phyloP scores from a whole-genome alignment of 2,113 vertebrate species.

The Centropus bengalensis region DNA sequence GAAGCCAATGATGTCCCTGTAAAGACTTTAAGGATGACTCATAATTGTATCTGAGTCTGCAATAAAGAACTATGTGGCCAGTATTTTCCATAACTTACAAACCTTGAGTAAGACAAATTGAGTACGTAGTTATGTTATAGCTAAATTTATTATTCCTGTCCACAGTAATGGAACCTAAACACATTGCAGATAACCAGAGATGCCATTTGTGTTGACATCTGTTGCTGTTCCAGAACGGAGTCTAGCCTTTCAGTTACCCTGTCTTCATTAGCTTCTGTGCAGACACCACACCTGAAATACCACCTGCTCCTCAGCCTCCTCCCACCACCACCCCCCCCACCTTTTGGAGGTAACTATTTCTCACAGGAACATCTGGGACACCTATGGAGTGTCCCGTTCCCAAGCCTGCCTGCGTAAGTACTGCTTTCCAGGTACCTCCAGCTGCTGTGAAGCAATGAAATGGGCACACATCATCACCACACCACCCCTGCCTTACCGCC shows the following conservation, averaged over 20 bases:
- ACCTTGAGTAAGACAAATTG: neutral
- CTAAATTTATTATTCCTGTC: neutral
- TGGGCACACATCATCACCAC: rapidly evolving
- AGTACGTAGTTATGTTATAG: neutral
- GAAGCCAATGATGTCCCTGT: neutral
- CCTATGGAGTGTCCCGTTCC: neutral
- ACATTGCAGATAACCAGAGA: neutral
- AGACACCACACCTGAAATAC: neutral
- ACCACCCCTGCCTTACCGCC: too few species aligned
- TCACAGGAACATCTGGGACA: neutral
- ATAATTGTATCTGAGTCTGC: neutral
- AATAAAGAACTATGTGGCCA: neutral
- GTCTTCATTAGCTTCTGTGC: neutral
- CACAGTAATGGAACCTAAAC: neutral
- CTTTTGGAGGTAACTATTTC: neutral
- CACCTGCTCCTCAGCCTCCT: neutral
- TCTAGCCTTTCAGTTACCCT: neutral
- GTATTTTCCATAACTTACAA: neutral
- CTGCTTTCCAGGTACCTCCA: neutral
- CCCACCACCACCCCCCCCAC: neutral
- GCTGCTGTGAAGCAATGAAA: rapidly evolving
- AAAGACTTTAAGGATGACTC: neutral
- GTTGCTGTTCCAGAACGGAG: neutral
- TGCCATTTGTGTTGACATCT: neutral
- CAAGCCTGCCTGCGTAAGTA: neutral